Base-by-base conservation (phyloP, 2,113 vertebrate species). In the Hippocampus mohnikei region DNA sequence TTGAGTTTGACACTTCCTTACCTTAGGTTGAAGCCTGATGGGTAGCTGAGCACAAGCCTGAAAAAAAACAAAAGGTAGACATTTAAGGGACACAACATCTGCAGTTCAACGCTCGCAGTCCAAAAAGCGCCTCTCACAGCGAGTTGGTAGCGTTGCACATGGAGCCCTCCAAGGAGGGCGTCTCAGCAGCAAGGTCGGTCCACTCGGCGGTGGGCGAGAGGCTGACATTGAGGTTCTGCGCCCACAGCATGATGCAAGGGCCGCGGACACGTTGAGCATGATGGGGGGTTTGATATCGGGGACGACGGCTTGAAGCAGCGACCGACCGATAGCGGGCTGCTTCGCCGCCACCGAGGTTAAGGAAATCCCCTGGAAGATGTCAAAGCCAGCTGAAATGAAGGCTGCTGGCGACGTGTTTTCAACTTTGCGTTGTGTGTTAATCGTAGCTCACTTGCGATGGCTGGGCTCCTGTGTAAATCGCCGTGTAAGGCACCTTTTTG, bases 191-290 rank as follows among this genome's bases (percentile, higher is more conserved):
- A 1, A 95, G 89, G 67, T 96, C 92, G 3, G 76, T 42, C 78
- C 75, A 83, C 20, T 23, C 1, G 7, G 5, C 16, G 3, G 48
- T 9, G 12, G 33, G 50, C 20, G 33, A 68, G 2, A 88, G 40
- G n/a, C 70, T 73, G 80, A 96, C 66, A 0, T 53, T 87, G 74
- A 97, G 91, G 59, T 88, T 92, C 67, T 91, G 84, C 25, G 93
- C 94, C 95, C 94, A 97, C 11, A 96, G 89, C 80, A 97, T 92
- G 66, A 97, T 95, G 68, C 92, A 92, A 0, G 94, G 88, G 1
- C 0, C 3, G 0, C n/a, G 0, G 87, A 79, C 0, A 0, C 15
- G 21, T 90, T 93, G 72, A 76, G 93, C 42, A 87, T 81, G 52
- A 95, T 77, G 0, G 94, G 94, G 0, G 86, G 75, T 50, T 81